Percentiles rank a stretch among this genome's conserved stretches.
phyloP scores from a whole-genome alignment of 2,888 invertebrate genomes.

The Ormyrus rosae region DNA sequence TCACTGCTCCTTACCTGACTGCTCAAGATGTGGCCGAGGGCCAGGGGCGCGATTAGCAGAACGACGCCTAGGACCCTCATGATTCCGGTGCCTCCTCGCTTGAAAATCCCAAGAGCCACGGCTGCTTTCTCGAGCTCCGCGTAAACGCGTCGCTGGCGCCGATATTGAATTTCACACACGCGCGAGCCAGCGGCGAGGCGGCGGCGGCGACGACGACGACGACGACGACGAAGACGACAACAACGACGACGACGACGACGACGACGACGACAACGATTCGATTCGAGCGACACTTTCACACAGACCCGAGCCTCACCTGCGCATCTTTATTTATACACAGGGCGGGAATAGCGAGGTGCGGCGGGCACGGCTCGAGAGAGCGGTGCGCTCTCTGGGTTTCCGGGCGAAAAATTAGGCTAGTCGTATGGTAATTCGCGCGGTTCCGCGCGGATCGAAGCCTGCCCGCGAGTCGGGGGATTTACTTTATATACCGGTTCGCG shows the following conservation, averaged over 20 bases:
- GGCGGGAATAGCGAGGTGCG: slow-evolving; percentile 65
- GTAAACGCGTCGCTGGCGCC: slow-evolving; percentile 56
- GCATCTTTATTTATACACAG: slow-evolving; percentile 73
- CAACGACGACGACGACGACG: too few species aligned
- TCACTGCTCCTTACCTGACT: slow-evolving; percentile 49
- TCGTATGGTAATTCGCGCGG: slow-evolving; percentile 66
- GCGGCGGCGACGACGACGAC: slow-evolving; percentile 30
- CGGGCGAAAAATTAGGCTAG: slow-evolving; percentile 72
- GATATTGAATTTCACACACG: slow-evolving; percentile 61
- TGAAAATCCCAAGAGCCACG: slow-evolving; percentile 42
- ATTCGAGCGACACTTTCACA: slow-evolving; percentile 72
- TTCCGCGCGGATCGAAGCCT: too few species aligned
- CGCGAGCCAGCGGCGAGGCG: slow-evolving; percentile 4
- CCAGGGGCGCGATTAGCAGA: slow-evolving; percentile 56
- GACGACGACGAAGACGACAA: slow-evolving; percentile 57
- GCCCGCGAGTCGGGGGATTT: not conserved
- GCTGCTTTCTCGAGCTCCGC: slow-evolving; percentile 51
- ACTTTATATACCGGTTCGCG: not conserved
- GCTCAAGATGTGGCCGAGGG: slow-evolving; percentile 36
- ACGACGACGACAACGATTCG: slow-evolving; percentile 58
- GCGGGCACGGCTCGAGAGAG: slow-evolving; percentile 18
- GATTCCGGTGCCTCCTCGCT: too few species aligned
- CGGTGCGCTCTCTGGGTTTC: slow-evolving; percentile 53
- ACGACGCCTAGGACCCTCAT: too few species aligned
- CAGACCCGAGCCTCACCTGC: slow-evolving; percentile 67